phyloP scores from a whole-genome alignment of 2,113 vertebrate species.

The Pangasianodon gigas region DNA sequence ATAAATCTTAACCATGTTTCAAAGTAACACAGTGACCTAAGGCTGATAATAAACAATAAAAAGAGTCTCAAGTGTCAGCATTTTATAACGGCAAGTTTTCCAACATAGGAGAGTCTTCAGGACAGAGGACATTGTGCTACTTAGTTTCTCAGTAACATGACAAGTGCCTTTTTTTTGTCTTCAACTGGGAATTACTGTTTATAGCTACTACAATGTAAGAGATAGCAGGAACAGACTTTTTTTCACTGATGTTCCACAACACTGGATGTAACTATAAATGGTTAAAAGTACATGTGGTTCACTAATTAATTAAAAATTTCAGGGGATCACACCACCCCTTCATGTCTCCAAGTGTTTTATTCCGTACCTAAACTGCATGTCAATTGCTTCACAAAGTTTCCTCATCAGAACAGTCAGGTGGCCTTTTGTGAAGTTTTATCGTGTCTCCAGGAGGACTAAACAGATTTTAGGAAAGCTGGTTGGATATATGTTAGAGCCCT shows the following conservation, averaged over 20 bases:
- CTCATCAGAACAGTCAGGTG: not conserved
- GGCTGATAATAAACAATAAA: not conserved
- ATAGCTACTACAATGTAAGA: too few relatives aligned
- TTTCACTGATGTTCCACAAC: too few relatives aligned
- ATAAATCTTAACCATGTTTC: too few relatives aligned
- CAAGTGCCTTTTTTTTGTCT: too few relatives aligned
- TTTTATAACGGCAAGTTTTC: not conserved
- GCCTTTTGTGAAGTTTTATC: not conserved
- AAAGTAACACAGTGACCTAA: not conserved
- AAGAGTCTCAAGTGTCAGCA: not conserved
- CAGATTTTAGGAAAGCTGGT: not conserved
- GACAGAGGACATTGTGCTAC: too few relatives aligned
- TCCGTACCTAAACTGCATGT: not conserved
- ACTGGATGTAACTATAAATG: not conserved
- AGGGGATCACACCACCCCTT: not conserved
- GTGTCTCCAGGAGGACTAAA: not conserved
- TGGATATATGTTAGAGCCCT: not conserved
- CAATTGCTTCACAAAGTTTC: not conserved
- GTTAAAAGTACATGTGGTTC: not conserved
- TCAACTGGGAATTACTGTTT: not conserved
- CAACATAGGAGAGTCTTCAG: not conserved
- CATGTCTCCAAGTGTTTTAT: not conserved
- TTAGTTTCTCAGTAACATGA: too few relatives aligned
- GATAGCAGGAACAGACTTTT: too few relatives aligned
- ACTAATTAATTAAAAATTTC: not conserved